Percentiles rank a stretch among this genome's conserved stretches.
phyloP scores from a whole-genome alignment of 1,140 invertebrate species.

The Plectrocnemia conspersa region DNA sequence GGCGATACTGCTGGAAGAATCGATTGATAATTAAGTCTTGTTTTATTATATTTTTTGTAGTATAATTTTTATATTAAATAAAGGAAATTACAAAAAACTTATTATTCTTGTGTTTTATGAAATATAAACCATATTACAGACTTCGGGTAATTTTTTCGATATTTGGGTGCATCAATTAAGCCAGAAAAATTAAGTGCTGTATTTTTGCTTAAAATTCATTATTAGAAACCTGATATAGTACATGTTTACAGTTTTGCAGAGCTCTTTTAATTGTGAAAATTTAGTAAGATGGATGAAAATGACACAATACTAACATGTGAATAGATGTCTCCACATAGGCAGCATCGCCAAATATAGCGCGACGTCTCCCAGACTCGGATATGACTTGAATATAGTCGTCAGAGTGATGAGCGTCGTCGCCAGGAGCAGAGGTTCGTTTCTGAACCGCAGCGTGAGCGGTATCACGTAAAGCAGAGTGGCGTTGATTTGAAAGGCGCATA shows the following conservation, averaged over 20 bases:
- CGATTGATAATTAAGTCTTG: too few relatives aligned
- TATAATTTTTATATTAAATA: too few relatives aligned
- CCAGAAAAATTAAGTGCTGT: too few relatives aligned
- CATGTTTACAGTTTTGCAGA: neutral
- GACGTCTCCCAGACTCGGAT: slow-evolving; percentile 92
- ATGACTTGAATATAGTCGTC: slow-evolving; percentile 92
- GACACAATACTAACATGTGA: slow-evolving; percentile 66
- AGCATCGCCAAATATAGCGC: slow-evolving; percentile 86
- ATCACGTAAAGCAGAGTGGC: slow-evolving; percentile 84
- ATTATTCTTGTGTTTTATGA: too few relatives aligned
- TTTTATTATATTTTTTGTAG: too few relatives aligned
- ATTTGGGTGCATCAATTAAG: too few relatives aligned
- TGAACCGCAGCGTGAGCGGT: slow-evolving; percentile 80
- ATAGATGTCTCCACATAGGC: slow-evolving; percentile 87
- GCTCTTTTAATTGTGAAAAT: neutral
- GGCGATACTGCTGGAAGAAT: too few relatives aligned
- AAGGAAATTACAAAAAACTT: too few relatives aligned
- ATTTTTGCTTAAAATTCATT: neutral
- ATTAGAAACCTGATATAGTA: neutral
- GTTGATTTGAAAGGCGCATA: slow-evolving; percentile 96
- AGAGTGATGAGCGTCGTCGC: slow-evolving; percentile 80
- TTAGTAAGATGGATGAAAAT: slow-evolving; percentile 14
- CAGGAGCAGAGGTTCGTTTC: slow-evolving; percentile 81
- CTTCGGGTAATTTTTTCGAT: too few relatives aligned
- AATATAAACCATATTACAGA: too few relatives aligned